These are phyloP conservation scores for Sylvicola cinctus DNA, from an alignment of 2,888 invertebrate species.

Conservation along the genomic window DNA sequence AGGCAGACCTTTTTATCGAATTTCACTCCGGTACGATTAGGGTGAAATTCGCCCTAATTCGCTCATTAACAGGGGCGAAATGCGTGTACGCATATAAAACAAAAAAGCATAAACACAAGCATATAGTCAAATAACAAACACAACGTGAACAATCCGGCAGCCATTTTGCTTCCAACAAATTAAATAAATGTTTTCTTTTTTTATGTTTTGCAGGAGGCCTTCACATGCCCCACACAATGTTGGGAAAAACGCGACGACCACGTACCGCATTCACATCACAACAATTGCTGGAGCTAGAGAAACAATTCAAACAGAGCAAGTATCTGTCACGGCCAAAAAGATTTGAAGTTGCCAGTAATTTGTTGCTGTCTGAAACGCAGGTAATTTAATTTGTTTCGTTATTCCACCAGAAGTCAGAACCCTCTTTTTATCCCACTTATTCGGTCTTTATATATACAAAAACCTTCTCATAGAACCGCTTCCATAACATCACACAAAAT, in stretches of 20 bases:
- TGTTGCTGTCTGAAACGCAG: constrained; percentile 97
- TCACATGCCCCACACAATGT: constrained; percentile 47
- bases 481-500: no score
- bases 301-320: constrained; percentile 97
- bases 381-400: constrained; percentile 31
- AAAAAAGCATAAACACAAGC: no score
- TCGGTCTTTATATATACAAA: not conserved
- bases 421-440: not conserved
- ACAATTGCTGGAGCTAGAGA: constrained; percentile 90
- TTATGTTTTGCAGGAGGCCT: constrained; percentile 2
- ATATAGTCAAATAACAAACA: no score
- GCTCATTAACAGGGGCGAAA: no score
- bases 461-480: not conserved
- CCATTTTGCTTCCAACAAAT: no score
- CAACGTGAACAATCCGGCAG: no score
- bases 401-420: not conserved
- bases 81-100: no score
- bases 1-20: no score
- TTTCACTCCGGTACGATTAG: no score
- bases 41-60: no score
- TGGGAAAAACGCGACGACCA: constrained; percentile 78
- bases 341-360: constrained; percentile 93
- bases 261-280: constrained; percentile 94
- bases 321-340: constrained; percentile 94
- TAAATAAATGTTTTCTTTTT: constrained; percentile 1